phyloP scores from a whole-genome alignment of 2,888 invertebrate species.

The Brachyptera risi region DNA sequence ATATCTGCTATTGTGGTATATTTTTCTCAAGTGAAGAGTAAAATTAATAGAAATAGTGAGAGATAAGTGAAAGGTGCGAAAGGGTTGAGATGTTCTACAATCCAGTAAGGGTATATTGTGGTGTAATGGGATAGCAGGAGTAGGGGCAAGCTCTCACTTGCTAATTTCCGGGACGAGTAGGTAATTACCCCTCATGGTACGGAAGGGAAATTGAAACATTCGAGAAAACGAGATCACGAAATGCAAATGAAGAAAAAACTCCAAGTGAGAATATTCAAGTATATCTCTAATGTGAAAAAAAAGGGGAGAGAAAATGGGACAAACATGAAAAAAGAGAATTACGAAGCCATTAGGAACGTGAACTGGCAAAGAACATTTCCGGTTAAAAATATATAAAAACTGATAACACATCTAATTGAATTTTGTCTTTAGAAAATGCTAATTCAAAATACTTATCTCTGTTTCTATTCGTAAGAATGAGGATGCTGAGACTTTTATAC shows the following conservation, averaged over 20 bases:
- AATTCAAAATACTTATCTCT: constrained; percentile 4
- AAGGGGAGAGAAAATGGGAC: constrained; percentile 6
- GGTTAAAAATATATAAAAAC: constrained; percentile 6
- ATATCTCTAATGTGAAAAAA: too few species aligned
- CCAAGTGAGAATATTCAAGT: not conserved
- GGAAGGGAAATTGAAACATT: constrained; percentile 29
- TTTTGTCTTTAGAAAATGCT: not conserved
- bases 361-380: constrained; percentile 2
- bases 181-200: constrained; percentile 27
- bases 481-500: too few species aligned
- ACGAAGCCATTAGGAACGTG: constrained; percentile 17
- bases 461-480: not conserved
- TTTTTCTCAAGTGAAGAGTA: too few species aligned
- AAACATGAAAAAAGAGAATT: constrained; percentile 19
- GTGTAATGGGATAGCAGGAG: too few species aligned
- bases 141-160: constrained; percentile 27
- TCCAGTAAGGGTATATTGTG: constrained; percentile 1
- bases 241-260: constrained; percentile 19
- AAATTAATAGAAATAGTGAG: too few species aligned
- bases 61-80: not conserved
- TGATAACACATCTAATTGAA: constrained; percentile 10
- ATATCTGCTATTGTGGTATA: too few species aligned
- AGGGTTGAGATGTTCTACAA: not conserved
- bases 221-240: constrained; percentile 26
- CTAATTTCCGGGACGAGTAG: constrained; percentile 30